Evolutionary conservation across 2,113 vertebrate genomes (phyloP), one percentile per base, ranked within the genome.

Genomic region (Mastomys natalensis): DNA sequence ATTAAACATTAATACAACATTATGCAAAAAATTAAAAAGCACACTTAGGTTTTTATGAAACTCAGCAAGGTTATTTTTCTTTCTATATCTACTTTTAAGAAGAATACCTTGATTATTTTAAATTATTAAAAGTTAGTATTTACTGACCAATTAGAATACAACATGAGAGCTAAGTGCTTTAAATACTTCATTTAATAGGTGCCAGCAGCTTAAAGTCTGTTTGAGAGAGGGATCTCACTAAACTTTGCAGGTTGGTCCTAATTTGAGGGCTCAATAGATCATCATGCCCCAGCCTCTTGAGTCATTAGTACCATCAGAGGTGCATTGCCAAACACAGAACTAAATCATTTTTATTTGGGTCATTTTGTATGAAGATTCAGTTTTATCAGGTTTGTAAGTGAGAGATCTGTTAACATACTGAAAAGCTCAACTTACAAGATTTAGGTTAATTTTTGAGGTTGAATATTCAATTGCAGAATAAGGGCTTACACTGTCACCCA

Each of bases 101-200:
- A 34, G 34, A 92, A 13, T 81, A 82, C 51, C 73, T 82, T 53
- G 22, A 87, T 87, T 95, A 94, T 88, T 93, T 80, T 85, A 95
- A 93, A 0, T 92, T 86, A 74, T 72, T 78, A 87, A 89, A 78
- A 92, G n/a, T n/a, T n/a, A n/a, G 16, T 84, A 81, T 93, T 82
- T 93, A 85, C n/a, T 81, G 7, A 84, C n/a, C 19, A 77, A 51
- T 62, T 66, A 91, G 3, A 87, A 87, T 89, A 97, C 40, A 58
- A 34, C 51, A 95, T 8, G 81, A 94, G 29, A 88, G 45, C 11
- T 76, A 91, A 89, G 43, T 77, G 9, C 51, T 92, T 97, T 92
- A 92, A 78, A 92, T 87, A 68, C 24, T 82, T 88, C 87, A 92
- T 53, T 87, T 89, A 96, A 74, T 48, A 51, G 60, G 66, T 19